These are phyloP conservation scores for Acanthurus tractus DNA, from an alignment of 2,797 vertebrate genomes.

Conservation along the genomic window DNA sequence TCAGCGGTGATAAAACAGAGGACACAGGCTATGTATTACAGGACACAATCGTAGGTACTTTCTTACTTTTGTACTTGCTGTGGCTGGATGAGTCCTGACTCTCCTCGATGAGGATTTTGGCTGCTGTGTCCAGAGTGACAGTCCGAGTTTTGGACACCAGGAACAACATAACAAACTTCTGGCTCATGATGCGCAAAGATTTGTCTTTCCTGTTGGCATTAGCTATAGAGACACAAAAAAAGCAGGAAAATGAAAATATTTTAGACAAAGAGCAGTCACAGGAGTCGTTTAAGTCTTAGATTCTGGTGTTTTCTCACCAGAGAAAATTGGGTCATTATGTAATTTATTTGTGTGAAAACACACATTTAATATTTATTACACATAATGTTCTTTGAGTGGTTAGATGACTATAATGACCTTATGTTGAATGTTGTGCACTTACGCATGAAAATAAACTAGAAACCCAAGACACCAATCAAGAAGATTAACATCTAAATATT, in stretches of 20 bases:
- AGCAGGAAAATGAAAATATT: neutral
- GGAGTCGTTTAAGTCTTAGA: too few relatives aligned
- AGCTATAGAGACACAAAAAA: conserved; percentile 65
- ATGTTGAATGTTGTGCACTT: neutral
- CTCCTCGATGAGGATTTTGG: conserved; percentile 94
- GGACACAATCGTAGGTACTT: fast-evolving
- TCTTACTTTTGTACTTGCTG: conserved; percentile 97
- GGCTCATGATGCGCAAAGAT: conserved; percentile 96
- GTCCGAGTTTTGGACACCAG: conserved; percentile 93
- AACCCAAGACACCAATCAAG: too few relatives aligned
- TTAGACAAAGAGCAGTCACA: neutral
- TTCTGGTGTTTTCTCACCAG: too few relatives aligned
- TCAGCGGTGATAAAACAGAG: neutral
- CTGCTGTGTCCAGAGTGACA: conserved; percentile 92
- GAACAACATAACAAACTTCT: conserved; percentile 98
- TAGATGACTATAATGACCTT: neutral
- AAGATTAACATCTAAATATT: too few relatives aligned
- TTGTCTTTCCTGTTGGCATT: conserved; percentile 95
- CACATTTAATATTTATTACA: too few relatives aligned
- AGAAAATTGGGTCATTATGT: too few relatives aligned
- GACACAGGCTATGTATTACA: neutral
- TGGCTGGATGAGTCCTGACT: conserved; percentile 90
- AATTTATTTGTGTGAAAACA: too few relatives aligned
- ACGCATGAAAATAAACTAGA: too few relatives aligned
- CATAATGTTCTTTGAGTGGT: too few relatives aligned